Conservation (phyloP, 2,113 vertebrate genomes). For the Catharus fuscescens region DNA sequence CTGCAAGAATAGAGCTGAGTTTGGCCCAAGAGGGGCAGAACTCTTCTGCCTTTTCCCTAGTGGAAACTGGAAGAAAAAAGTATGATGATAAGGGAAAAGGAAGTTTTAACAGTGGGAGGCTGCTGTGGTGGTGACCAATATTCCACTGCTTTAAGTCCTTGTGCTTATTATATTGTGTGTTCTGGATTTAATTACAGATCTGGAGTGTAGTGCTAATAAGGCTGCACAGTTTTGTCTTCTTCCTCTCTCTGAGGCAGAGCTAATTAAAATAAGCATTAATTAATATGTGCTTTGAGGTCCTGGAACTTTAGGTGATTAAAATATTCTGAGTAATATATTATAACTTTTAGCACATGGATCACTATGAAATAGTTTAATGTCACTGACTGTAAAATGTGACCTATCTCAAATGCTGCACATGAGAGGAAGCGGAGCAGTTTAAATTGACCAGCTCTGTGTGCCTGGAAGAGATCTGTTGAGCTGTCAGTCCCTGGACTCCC, state of each 20-base stretch:
- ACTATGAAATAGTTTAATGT: slow-evolving; percentile 9
- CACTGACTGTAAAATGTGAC: neutral
- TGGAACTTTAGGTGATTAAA: slow-evolving; percentile 49
- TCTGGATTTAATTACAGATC: slow-evolving; percentile 31
- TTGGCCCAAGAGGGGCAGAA: neutral
- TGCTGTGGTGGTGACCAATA: neutral
- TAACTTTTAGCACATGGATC: neutral
- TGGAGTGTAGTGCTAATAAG: neutral
- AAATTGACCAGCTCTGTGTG: neutral
- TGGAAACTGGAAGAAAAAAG: neutral
- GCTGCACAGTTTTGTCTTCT: slow-evolving; percentile 4
- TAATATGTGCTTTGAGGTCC: slow-evolving; percentile 43
- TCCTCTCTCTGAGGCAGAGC: slow-evolving; percentile 2
- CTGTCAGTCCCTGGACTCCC: neutral
- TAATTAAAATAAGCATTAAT: slow-evolving; percentile 62
- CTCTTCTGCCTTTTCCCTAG: neutral
- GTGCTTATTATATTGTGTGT: neutral
- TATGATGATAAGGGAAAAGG: neutral
- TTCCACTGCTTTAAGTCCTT: neutral
- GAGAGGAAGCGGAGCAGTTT: neutral
- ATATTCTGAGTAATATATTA: slow-evolving; percentile 52
- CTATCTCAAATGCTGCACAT: neutral
- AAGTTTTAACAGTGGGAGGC: neutral
- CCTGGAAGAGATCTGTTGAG: neutral
- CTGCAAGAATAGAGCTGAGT: neutral